Percentiles rank a stretch among this genome's conserved stretches.
Conservation (phyloP, 2,113 vertebrate species). For the Periophthalmodon schlosseri region DNA sequence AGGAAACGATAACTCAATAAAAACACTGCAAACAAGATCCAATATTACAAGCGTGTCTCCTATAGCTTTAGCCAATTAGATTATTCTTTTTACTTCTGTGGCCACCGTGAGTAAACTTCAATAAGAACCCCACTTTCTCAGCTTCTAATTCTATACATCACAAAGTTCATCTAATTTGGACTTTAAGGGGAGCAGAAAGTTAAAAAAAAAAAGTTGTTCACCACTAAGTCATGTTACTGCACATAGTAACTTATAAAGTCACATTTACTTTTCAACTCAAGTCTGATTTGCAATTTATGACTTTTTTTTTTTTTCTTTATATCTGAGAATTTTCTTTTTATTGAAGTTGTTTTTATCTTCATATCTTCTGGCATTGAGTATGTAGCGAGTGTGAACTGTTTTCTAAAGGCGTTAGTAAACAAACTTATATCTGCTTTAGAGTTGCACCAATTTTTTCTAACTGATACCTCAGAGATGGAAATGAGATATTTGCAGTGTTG, state of each 20-base stretch:
- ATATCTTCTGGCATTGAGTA: too few species aligned
- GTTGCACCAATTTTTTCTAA: neutral
- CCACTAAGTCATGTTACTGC: neutral
- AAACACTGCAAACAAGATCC: conserved; percentile 3
- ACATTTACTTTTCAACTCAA: too few species aligned
- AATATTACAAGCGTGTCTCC: conserved; percentile 2
- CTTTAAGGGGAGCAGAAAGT: neutral
- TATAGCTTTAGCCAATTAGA: conserved; percentile 4
- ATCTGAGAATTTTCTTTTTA: too few species aligned
- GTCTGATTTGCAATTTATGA: too few species aligned
- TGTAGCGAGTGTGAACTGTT: neutral
- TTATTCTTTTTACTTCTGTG: neutral
- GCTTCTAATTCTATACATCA: neutral
- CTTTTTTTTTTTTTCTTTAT: too few species aligned
- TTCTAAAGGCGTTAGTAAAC: neutral
- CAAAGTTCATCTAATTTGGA: neutral
- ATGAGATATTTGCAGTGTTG: neutral
- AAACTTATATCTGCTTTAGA: neutral
- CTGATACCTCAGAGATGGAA: neutral
- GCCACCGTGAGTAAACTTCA: conserved; percentile 2
- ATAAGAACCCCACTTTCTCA: neutral
- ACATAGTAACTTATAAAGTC: too few species aligned
- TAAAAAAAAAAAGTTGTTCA: neutral
- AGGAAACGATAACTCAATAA: conserved; percentile 5
- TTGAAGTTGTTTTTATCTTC: too few species aligned